Base-by-base conservation (phyloP, 2,113 vertebrate genomes). In the Chelonoidis abingdonii region DNA sequence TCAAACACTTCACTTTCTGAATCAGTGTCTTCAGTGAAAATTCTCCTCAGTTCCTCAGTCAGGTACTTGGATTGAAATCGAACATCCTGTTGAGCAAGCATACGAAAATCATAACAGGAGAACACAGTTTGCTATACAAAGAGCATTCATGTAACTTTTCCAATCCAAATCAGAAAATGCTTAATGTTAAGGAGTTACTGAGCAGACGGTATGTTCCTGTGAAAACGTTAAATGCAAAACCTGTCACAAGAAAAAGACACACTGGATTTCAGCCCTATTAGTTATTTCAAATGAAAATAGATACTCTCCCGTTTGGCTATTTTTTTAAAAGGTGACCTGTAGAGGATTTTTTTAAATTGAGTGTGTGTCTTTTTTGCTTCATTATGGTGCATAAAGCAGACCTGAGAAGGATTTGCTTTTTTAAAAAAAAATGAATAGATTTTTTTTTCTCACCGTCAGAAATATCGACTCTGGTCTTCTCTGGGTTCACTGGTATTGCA, bases 1-100 rank as follows among this genome's bases (percentile, higher is more conserved):
- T 99, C 98, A 89, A 99, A 99, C 12, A 96, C 98, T 91, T 98
- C 99, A 0, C 41, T 97, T 93, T 99, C 99, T 38, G 99, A 99
- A 97, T 99, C 99, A 0, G 98, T 99, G 92, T 99, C 99, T 95
- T 99, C 99, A n/a, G 97, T 94, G 97, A 99, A 99, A 97, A 99
- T 98, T 86, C 90, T 98, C 41, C 81, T 98, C 84, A 99, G 98
- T 87, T 99, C 99, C 8, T 99, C 98, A 1, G 99, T 99, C 87
- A 99, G 99, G 86, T 98, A 98, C 72, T 97, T 98, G 88, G 99
- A 98, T 94, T 97, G 99, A 93, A 99, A 98, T 57, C 8, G 59
- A 49, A 93, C 76, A 38, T 93, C 97, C 99, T 99, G 97, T 53
- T 89, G 93, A 90, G 83, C 86, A 0, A 97, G 0, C 89, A 83